Evolutionary conservation across 1,140 invertebrate genomes (phyloP), one percentile per base, ranked within the genome.

Genomic region (Drepana arcuata): DNA sequence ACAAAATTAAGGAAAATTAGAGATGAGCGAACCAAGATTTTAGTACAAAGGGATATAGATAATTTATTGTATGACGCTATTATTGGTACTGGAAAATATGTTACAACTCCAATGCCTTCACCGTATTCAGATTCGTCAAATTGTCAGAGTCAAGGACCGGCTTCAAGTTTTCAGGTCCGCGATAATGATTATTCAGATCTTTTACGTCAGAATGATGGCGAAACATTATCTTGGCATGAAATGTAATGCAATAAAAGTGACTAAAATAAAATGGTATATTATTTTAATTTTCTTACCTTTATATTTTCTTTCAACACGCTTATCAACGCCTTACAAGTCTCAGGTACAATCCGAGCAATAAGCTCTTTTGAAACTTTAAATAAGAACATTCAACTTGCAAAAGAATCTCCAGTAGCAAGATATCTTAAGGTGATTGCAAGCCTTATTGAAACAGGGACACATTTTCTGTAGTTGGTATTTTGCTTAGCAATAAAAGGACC

Each of bases 281-380:
- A 39, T 32, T 38, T 38, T 38, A 18, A 31, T 31, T 16, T 14
- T 31, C 40, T 41, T 41, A 42, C 33, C 18, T 42, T 42, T 14
- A 41, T 31, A 29, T 32, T 16, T 34, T 32, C 21, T 15, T 34
- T 41, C 25, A 41, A 34, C 14, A 28, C 15, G 16, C 16, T 29
- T 30, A 34, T 42, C 27, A 42, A 26, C 15, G 37, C 57, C 50
- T 26, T 46, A 51, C 44, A 62, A 26, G 36, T 57, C 51, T 45
- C 71, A 25, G 55, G 55, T 18, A 66, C 59, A 13, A 63, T 69
- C 10, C 29, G 47, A 2, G 61, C 64, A 43, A 63, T 56, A 21
- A 32, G 35, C 13, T 63, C 70, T 30, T 58, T 68, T 7, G 63
- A 72, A 28, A 65, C 40, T 28, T 44, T 52, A 36, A 66, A 63